These are phyloP conservation scores for Tupaia chinensis DNA, from an alignment of 2,113 vertebrate species.

Conservation along the genomic window DNA sequence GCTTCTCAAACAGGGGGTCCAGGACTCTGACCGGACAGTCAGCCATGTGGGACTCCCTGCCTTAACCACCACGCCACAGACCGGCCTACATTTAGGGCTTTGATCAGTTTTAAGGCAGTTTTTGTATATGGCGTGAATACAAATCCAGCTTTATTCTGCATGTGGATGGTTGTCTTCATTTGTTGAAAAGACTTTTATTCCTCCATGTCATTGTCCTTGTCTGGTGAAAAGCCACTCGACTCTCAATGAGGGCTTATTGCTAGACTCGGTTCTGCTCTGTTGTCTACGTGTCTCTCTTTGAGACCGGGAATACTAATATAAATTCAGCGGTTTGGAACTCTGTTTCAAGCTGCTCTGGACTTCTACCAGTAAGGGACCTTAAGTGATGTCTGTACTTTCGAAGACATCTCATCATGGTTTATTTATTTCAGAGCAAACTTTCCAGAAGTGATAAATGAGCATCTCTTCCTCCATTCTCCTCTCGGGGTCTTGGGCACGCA, in stretches of 20 bases:
- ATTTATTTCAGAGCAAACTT: conserved; percentile 3
- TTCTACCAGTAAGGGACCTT: neutral
- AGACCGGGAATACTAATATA: neutral
- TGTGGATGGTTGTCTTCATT: neutral
- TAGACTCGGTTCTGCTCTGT: neutral
- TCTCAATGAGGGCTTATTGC: neutral
- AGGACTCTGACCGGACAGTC: too few species aligned
- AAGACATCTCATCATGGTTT: neutral
- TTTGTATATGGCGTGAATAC: neutral
- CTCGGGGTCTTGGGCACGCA: too few species aligned
- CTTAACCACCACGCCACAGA: too few species aligned
- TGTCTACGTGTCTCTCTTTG: neutral
- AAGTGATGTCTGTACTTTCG: neutral
- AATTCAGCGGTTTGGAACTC: neutral
- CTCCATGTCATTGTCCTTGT: neutral
- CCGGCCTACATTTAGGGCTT: neutral
- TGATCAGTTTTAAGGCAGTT: neutral
- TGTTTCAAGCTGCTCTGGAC: neutral
- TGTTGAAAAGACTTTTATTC: conserved; percentile 5
- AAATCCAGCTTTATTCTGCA: neutral
- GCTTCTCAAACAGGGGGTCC: too few species aligned
- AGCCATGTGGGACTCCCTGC: too few species aligned
- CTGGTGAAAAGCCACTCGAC: neutral
- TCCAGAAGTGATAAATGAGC: neutral
- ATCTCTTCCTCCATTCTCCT: neutral